Base-by-base conservation (phyloP, 2,113 vertebrate species). In the Irena cyanogastra region DNA sequence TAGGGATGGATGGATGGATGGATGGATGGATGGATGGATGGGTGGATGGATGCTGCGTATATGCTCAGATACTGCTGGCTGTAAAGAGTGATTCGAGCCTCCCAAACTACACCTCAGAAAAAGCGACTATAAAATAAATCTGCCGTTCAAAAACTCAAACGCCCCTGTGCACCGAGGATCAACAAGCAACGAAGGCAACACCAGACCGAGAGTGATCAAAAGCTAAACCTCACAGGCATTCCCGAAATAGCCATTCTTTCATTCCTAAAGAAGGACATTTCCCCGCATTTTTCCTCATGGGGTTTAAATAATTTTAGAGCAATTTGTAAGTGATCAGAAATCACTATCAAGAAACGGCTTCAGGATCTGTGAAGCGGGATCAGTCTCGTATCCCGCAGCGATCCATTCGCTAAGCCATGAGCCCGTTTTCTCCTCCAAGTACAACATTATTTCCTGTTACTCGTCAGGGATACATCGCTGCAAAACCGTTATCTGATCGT, bases 101-200 rank as follows among this genome's bases (percentile, higher is more conserved):
- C 42, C 33, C 42, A 41, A 27, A 86, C 31, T 7, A 33, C 35
- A 2, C 30, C 59, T 41, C 3, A 5, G 47, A 28, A 53, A 61
- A 85, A 85, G 19, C 3, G 2, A 14, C 22, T 11, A 15, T 70
- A 33, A 87, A 89, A 91, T 20, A 71, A 79, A 64, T 22, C 41
- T 17, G 2, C 56, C 61, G 6, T 5, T 49, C 26, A 18, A 37
- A 60, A 79, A 0, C 0, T 7, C 70, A 31, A 57, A 53, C 7
- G 22, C 11, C 11, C 10, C 37, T 4, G 15, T 9, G 35, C 27
- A 74, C 17, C 16, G 8, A 59, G 42, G 42, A 21, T 89, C 47
- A 35, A 52, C 44, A 21, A 64, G 49, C 11, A 16, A 24, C 6
- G 18, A 42, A 17, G 22, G 23, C 80, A 16, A 7, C 19, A 11